Evolutionary conservation across 2,888 invertebrate genomes (phyloP), one percentile per base, ranked within the genome.

Genomic region (Leucophenga montana): DNA sequence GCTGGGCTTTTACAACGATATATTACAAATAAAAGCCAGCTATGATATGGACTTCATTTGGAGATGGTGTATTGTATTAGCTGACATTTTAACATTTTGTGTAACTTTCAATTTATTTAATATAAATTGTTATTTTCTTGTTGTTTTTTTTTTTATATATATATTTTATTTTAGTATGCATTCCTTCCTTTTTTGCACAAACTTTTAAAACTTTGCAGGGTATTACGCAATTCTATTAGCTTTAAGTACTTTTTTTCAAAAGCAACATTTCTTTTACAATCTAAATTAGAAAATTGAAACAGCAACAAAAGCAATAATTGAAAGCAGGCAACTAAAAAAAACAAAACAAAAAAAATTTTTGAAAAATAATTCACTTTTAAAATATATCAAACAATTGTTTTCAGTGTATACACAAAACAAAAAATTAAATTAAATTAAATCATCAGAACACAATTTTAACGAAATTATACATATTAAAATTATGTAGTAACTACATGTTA

Each of bases 401-500:
- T n/a, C 31, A 33, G 59, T 50, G 66, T 54, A 46, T 31, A 16
- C 16, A 33, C n/a, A 62, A 14, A 46, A 54, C 18, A 54, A 27
- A 18, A 46, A 50, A n/a, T n/a, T n/a, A n/a, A n/a, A n/a, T n/a
- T n/a, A n/a, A 54, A 16, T 13, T 66, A n/a, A 59, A 57, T 54
- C 18, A 57, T 11, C 13, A 48, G 39, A 3, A 39, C 44, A 66
- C 46, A 53, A 61, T 20, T 44, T 57, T 59, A 61, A 62, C 59
- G 46, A 61, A 50, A 54, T 54, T n/a, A 46, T 66, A 82, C 79
- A 80, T 82, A 79, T 82, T 79, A 72, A 67, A 82, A 82, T 75
- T 75, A 81, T 84, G 84, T 80, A 80, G 84, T 73, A 84, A 84
- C 82, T 79, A 82, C 78, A 84, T 79, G 82, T 80, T 78, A 82